Evolutionary conservation across 2,888 invertebrate genomes (phyloP).

Genomic region (Pollenia amentaria): DNA sequence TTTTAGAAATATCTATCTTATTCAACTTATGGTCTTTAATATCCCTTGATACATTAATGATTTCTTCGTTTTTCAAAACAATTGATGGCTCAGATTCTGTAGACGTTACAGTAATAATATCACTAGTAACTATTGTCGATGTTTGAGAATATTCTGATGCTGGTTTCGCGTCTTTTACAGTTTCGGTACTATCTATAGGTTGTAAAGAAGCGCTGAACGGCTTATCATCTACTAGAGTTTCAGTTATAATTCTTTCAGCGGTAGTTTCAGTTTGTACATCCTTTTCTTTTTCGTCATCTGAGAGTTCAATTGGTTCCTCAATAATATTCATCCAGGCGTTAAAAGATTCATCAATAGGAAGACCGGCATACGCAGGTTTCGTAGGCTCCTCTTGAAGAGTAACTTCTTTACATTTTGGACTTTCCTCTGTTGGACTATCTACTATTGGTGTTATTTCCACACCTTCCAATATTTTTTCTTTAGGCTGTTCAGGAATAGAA

Average conservation of each 20-base stretch:
- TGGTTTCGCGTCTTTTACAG: background rate
- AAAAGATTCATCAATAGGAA: conserved; percentile 75
- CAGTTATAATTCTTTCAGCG: conserved; percentile 6
- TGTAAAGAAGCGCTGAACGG: conserved; percentile 13
- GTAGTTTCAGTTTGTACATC: background rate
- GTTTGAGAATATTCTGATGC: background rate
- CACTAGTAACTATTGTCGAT: background rate
- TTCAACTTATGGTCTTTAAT: background rate
- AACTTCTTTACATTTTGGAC: no score
- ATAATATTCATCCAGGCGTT: conserved; percentile 80
- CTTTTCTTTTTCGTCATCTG: conserved; percentile 81
- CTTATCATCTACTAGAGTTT: background rate
- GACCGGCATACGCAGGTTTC: conserved; percentile 78
- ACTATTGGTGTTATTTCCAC: no score
- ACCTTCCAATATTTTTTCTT: background rate
- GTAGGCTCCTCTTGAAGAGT: conserved; percentile 33
- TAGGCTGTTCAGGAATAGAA: background rate
- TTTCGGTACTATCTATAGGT: background rate
- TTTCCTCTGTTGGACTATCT: no score
- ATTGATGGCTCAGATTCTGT: conserved; percentile 4
- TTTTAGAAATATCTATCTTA: background rate
- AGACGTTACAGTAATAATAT: background rate
- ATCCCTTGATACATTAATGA: background rate
- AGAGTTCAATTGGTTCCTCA: conserved; percentile 83
- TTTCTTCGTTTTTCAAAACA: conserved; percentile 15